phyloP scores from a whole-genome alignment of 1,140 invertebrate genomes.

The Charaxes varanes region DNA sequence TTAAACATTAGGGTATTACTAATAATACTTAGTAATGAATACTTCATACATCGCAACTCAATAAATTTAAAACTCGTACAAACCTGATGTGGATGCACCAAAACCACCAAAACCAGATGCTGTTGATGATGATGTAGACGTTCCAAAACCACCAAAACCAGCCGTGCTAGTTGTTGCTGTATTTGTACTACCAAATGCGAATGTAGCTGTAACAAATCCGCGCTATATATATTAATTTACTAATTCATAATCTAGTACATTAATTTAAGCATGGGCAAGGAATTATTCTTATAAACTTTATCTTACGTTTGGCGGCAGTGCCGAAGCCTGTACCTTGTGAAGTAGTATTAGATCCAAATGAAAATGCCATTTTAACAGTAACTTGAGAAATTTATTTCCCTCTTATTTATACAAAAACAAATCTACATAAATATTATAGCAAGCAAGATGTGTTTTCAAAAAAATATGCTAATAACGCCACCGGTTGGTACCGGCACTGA shows the following conservation, averaged over 20 bases:
- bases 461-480: no score
- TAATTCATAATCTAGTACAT: background rate
- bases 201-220: slow-evolving; percentile 36
- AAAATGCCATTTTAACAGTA: slow-evolving; percentile 59
- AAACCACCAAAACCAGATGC: slow-evolving; percentile 75
- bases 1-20: no score
- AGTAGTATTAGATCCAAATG: slow-evolving; percentile 50
- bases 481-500: no score
- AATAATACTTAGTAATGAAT: no score
- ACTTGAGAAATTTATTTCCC: no score
- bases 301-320: slow-evolving; percentile 59
- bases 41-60: no score
- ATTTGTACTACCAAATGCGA: slow-evolving; percentile 56
- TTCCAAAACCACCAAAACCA: slow-evolving; percentile 77
- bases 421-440: no score
- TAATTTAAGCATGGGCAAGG: background rate
- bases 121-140: slow-evolving; percentile 55
- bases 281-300: background rate
- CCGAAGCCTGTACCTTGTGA: slow-evolving; percentile 53
- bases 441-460: no score
- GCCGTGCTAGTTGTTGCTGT: slow-evolving; percentile 54
- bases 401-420: no score
- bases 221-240: background rate
- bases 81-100: slow-evolving; percentile 57
- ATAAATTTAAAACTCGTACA: no score